These are phyloP conservation scores for Epinotia brunnichana DNA, from an alignment of 2,888 invertebrate genomes.

Conservation along the genomic window DNA sequence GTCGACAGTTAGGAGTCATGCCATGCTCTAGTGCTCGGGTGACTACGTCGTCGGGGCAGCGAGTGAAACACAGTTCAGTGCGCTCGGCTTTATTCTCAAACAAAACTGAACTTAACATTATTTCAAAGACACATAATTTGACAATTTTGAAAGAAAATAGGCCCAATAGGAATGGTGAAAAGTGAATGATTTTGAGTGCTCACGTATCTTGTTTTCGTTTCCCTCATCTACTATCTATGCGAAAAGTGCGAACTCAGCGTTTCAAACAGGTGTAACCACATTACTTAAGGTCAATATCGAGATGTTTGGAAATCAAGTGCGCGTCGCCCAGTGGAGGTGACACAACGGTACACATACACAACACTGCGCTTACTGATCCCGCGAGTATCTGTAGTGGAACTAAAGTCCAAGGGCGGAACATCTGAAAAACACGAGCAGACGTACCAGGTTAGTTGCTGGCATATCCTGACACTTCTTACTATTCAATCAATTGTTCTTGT, in stretches of 20 bases:
- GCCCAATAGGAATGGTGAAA: slow-evolving; percentile 65
- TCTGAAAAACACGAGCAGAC: slow-evolving; percentile 83
- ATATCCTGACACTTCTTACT: slow-evolving; percentile 60
- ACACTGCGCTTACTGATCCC: slow-evolving; percentile 83
- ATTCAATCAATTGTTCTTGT: background rate
- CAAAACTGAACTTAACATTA: slow-evolving; percentile 65
- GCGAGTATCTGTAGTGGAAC: slow-evolving; percentile 79
- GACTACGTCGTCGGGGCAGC: slow-evolving; percentile 67
- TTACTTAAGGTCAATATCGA: slow-evolving; percentile 41
- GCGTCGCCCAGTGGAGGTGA: slow-evolving; percentile 74
- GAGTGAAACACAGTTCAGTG: slow-evolving; percentile 83
- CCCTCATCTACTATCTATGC: slow-evolving; percentile 51
- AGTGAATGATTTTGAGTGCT: slow-evolving; percentile 71
- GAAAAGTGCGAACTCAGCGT: slow-evolving; percentile 33
- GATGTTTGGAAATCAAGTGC: slow-evolving; percentile 60
- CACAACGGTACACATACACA: slow-evolving; percentile 81
- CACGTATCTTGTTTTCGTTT: slow-evolving; percentile 54
- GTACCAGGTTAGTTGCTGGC: slow-evolving; percentile 75
- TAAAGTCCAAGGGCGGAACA: slow-evolving; percentile 82
- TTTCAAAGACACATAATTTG: slow-evolving; percentile 61
- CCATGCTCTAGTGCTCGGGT: slow-evolving; percentile 78
- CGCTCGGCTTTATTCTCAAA: slow-evolving; percentile 79
- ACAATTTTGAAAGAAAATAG: slow-evolving; percentile 70
- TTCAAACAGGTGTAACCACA: slow-evolving; percentile 36
- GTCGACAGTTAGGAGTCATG: slow-evolving; percentile 67